A percentile compares a stretch with the other conserved stretches of the same genome.
phyloP scores from a whole-genome alignment of 1,140 invertebrate species.

The Zophobas atratus region DNA sequence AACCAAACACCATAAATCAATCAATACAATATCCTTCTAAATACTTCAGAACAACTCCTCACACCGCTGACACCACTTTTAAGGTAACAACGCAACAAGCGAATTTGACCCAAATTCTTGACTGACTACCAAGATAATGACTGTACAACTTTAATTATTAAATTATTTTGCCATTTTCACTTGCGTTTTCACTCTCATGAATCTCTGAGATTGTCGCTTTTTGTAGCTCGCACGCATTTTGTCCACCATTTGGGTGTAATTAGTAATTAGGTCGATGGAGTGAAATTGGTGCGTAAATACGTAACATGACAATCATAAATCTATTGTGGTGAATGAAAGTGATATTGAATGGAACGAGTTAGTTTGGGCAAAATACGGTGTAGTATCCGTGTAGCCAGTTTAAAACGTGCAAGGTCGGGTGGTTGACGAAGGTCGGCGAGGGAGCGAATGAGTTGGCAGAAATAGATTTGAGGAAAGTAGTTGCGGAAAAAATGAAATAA shows the following conservation, averaged over 20 bases:
- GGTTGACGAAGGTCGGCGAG: conserved; percentile 6
- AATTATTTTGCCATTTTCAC: background rate
- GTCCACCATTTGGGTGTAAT: no score
- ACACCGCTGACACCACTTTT: no score
- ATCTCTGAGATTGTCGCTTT: no score
- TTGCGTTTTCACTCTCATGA: no score
- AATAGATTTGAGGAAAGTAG: background rate
- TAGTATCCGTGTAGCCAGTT: conserved; percentile 11
- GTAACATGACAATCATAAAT: background rate
- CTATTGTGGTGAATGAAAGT: conserved; percentile 15
- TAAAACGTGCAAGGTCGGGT: conserved; percentile 31
- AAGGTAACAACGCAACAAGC: no score
- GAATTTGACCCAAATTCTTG: background rate
- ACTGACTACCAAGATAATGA: background rate
- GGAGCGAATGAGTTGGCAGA: background rate
- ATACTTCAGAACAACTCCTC: no score
- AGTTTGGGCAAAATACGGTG: conserved; percentile 5
- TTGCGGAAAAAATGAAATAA: no score
- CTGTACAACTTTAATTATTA: background rate
- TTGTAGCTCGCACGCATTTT: no score
- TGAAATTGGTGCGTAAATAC: no score
- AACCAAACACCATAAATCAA: background rate
- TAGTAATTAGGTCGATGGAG: no score
- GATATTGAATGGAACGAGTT: conserved; percentile 14
- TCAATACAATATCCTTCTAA: background rate